Percentiles rank a stretch among this genome's conserved stretches.
These are phyloP conservation scores for Tetropium fuscum DNA, from an alignment of 2,888 invertebrate species.

Conservation along the genomic window DNA sequence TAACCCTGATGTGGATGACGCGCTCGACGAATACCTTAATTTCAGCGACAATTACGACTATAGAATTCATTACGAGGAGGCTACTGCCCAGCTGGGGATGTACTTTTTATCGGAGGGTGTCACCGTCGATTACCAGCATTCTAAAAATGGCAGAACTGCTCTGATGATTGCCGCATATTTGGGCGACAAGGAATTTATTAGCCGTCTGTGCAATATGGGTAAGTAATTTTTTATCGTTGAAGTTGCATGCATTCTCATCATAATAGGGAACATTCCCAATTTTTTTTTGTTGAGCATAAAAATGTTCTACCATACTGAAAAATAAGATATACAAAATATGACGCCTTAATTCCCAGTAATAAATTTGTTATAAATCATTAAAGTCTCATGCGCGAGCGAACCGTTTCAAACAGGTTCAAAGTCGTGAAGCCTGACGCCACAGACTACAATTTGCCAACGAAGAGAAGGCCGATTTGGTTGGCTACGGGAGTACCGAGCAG, in stretches of 20 bases:
- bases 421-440: no score
- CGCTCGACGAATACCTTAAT: slow-evolving; percentile 64
- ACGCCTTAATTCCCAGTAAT: no score
- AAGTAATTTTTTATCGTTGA: slow-evolving; percentile 28
- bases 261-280: no score
- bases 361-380: no score
- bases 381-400: no score
- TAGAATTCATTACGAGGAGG: slow-evolving; percentile 45
- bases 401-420: no score
- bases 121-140: slow-evolving; percentile 79
- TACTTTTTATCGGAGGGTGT: slow-evolving; percentile 84
- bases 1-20: slow-evolving; percentile 40
- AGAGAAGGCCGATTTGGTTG: no score
- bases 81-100: slow-evolving; percentile 71
- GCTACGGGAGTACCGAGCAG: no score
- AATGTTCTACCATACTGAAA: no score
- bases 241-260: background rate
- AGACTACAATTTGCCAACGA: no score
- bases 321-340: no score
- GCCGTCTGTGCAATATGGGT: slow-evolving; percentile 79
- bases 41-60: slow-evolving; percentile 48
- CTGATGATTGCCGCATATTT: slow-evolving; percentile 84
- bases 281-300: no score
- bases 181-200: slow-evolving; percentile 76
- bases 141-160: slow-evolving; percentile 74